These are phyloP conservation scores for Hermodice carunculata DNA, from an alignment of 2,888 invertebrate genomes.

Conservation along the genomic window DNA sequence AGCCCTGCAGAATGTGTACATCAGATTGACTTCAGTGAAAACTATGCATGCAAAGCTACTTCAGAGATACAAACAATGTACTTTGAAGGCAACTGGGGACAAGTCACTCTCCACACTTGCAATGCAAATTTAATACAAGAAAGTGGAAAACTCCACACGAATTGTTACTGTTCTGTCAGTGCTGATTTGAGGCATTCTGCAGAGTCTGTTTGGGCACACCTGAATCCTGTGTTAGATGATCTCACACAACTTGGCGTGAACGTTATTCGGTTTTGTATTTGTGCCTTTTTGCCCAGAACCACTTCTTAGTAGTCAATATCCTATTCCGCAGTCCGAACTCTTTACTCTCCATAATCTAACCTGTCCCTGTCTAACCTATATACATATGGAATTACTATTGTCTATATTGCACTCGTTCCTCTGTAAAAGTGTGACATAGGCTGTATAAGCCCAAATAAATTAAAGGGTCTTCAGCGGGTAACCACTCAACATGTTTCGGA, in stretches of 20 bases:
- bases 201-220: conserved; percentile 64
- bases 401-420: too few species aligned
- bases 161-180: conserved; percentile 52
- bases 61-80: conserved; percentile 61
- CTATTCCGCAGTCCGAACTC: too few species aligned
- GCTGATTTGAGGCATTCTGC: conserved; percentile 53
- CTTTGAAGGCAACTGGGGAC: conserved; percentile 56
- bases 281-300: too few species aligned
- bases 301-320: too few species aligned
- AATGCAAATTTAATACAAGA: conserved; percentile 48
- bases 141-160: neutral
- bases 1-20: conserved; percentile 25
- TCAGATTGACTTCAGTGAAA: conserved; percentile 62
- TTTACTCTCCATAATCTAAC: too few species aligned
- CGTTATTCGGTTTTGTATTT: conserved; percentile 32
- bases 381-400: too few species aligned
- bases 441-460: too few species aligned
- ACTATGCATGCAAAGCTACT: conserved; percentile 55
- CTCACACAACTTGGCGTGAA: conserved; percentile 7
- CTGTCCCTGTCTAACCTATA: too few species aligned
- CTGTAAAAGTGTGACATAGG: too few species aligned
- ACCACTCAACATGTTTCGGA: too few species aligned
- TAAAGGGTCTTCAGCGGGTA: too few species aligned
- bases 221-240: conserved; percentile 49
- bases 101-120: conserved; percentile 61